Evolutionary conservation across 1,140 invertebrate species (phyloP).

Genomic region (Drosophila bipectinata): DNA sequence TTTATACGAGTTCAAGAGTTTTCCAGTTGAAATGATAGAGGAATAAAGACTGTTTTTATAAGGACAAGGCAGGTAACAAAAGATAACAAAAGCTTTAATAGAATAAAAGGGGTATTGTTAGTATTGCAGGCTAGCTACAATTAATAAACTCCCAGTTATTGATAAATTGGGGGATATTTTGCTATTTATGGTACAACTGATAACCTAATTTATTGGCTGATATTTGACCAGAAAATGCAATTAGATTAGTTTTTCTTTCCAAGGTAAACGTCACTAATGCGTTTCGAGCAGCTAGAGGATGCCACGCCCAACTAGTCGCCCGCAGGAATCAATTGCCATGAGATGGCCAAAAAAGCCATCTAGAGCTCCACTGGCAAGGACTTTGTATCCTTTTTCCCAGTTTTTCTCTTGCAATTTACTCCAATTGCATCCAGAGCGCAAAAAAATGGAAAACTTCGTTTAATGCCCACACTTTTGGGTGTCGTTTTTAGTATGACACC

Average conservation of each 20-base stretch:
- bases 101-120: not conserved
- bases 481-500: slow-evolving; percentile 64
- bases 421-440: slow-evolving; percentile 53
- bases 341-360: slow-evolving; percentile 37
- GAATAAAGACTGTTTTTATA: not conserved
- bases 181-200: slow-evolving; percentile 1
- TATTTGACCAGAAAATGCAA: slow-evolving; percentile 66
- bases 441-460: slow-evolving; percentile 52
- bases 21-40: not conserved
- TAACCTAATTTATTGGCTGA: slow-evolving; percentile 56
- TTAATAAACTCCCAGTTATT: slow-evolving; percentile 1
- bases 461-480: slow-evolving; percentile 76
- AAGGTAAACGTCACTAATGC: slow-evolving; percentile 59
- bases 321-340: slow-evolving; percentile 72
- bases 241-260: slow-evolving; percentile 42
- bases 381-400: slow-evolving; percentile 16
- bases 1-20: slow-evolving; percentile 60
- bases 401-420: slow-evolving; percentile 70
- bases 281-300: slow-evolving; percentile 35
- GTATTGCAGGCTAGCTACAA: not conserved
- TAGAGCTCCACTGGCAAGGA: slow-evolving; percentile 26
- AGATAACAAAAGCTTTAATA: not conserved
- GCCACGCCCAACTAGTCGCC: slow-evolving; percentile 53
- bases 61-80: not conserved
- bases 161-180: slow-evolving; percentile 37